Evolutionary conservation across 2,113 vertebrate species (phyloP).

Genomic region (Pipra filicauda): DNA sequence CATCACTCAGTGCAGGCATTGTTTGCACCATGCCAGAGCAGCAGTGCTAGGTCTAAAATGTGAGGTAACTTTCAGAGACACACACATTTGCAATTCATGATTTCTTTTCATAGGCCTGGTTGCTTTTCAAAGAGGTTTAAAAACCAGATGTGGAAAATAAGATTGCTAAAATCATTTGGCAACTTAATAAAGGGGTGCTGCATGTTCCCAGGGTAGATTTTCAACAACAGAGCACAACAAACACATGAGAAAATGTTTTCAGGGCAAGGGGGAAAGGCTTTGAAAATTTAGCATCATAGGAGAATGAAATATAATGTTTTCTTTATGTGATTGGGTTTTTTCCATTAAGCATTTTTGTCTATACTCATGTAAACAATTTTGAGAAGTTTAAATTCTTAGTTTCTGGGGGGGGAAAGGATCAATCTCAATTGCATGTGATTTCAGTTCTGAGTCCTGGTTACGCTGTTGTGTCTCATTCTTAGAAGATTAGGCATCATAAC

Average conservation of each 20-base stretch:
- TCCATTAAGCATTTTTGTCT: not conserved
- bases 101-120: conserved; percentile 21
- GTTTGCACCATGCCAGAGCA: not conserved
- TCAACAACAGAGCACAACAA: conserved; percentile 18
- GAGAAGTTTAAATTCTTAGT: not conserved
- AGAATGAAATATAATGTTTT: not conserved
- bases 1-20: not conserved
- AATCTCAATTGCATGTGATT: not conserved
- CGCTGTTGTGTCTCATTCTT: not conserved
- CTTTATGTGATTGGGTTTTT: not conserved
- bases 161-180: conserved; percentile 55
- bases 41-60: conserved; percentile 8
- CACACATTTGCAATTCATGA: conserved; percentile 36
- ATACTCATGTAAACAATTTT: not conserved
- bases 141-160: conserved; percentile 61
- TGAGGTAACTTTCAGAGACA: not conserved
- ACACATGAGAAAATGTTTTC: conserved; percentile 30
- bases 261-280: not conserved
- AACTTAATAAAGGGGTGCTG: conserved; percentile 48
- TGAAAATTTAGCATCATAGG: not conserved
- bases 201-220: conserved; percentile 26
- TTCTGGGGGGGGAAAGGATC: not conserved
- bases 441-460: not conserved
- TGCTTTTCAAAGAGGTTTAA: conserved; percentile 54
- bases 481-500: not conserved